Evolutionary conservation across 92 coral and sea anemone genomes (phyloP).

Genomic region (Porites evermanni): DNA sequence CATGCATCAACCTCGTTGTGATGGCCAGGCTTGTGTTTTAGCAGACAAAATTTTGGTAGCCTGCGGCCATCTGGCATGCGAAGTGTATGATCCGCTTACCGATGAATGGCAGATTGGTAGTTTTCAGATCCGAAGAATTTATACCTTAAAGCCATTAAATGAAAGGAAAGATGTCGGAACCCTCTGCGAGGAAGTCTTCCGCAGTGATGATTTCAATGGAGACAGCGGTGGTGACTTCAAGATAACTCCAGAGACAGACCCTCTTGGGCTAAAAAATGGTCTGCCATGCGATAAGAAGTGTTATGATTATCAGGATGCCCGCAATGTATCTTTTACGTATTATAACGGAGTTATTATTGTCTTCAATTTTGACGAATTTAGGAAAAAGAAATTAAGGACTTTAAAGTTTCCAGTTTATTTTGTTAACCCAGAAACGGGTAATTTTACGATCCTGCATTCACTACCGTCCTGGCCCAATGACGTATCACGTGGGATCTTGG

Average conservation of each 20-base stretch:
- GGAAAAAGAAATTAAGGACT: background rate
- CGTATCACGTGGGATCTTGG: constrained; percentile 23
- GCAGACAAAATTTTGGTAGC: constrained; percentile 47
- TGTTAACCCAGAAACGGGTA: constrained; percentile 23
- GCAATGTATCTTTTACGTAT: background rate
- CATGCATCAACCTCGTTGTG: constrained; percentile 46
- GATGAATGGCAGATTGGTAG: constrained; percentile 51
- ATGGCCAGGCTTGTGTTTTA: constrained; percentile 34
- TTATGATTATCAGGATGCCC: background rate
- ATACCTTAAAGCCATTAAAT: background rate
- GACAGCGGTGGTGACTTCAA: background rate
- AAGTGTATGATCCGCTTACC: constrained; percentile 50
- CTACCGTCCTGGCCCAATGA: constrained; percentile 34
- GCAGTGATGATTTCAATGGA: background rate
- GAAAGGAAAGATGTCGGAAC: background rate
- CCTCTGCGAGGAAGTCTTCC: background rate
- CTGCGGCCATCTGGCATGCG: constrained; percentile 40
- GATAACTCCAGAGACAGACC: background rate
- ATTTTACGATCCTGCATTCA: constrained; percentile 12
- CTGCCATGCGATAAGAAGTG: background rate
- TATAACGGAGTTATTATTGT: background rate
- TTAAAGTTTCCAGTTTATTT: constrained; percentile 17
- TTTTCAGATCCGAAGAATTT: background rate
- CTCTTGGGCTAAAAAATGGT: background rate
- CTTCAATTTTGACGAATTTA: background rate